Base-by-base conservation (phyloP, 2,888 invertebrate genomes). In the Parnassius apollo region DNA sequence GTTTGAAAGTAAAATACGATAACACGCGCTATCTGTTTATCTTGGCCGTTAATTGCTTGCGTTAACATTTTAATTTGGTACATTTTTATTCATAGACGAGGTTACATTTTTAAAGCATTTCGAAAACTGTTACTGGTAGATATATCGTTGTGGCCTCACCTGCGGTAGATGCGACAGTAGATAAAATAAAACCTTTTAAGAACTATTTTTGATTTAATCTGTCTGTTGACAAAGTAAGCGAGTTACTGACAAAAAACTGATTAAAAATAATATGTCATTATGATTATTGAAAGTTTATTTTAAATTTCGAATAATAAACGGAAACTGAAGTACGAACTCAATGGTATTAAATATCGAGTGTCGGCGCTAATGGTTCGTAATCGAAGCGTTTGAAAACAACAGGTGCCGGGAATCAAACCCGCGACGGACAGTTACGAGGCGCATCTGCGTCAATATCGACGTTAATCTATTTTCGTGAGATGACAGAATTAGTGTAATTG, bases 401-500 rank as follows among this genome's bases (percentile, higher is more conserved):
- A 90, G 91, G 89, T 91, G 91, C 61, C 72, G 71, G 80, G 86
- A 85, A 83, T 91, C 91, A 91, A 90, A 90, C 86, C 81, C 75
- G 70, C 63, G 75, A 69, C 74, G 69, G 88, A 85, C 88, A 83
- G 83, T 83, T 73, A 90, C 82, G 75, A 65, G 75, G 55, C 69
- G 69, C 91, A 91, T 83, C 85, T 89, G 91, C 78, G 76, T 67
- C 72, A 69, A 74, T 75, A 77, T 79, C 72, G 76, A 69, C 73
- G 68, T 67, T 67, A 68, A 66, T 66, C 81, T 85, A 83, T 84
- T 82, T 78, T 69, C 62, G 71, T 68, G 59, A 46, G 56, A 53
- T 25, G 57, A 11, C n/a, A 22, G 42, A 22, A 57, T 52, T 52
- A 51, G 25, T 62, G 51, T 53, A 46, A 49, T 49, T 13, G 45